Conservation (phyloP, 2,888 invertebrate genomes). For the Thecocarcelia acutangulata region DNA sequence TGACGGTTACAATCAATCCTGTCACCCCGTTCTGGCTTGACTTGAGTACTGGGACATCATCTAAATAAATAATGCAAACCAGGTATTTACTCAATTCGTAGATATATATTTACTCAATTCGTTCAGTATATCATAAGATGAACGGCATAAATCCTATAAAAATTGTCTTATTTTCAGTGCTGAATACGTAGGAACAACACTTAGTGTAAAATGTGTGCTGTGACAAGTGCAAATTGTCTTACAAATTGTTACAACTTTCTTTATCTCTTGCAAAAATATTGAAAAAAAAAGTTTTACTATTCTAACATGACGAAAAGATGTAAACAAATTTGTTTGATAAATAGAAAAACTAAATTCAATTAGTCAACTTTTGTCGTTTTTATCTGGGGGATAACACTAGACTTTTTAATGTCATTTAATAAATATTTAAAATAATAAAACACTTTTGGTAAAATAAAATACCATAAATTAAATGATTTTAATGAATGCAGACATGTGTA, state of each 20-base stretch:
- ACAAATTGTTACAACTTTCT: slow-evolving; percentile 32
- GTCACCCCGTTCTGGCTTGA: too few relatives aligned
- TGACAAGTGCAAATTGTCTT: slow-evolving; percentile 30
- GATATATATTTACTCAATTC: too few relatives aligned
- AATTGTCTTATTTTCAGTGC: too few relatives aligned
- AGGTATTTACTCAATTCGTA: too few relatives aligned
- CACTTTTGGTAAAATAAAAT: not conserved
- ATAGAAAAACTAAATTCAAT: slow-evolving; percentile 64
- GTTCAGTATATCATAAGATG: too few relatives aligned
- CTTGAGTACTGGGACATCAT: too few relatives aligned
- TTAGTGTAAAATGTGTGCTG: too few relatives aligned
- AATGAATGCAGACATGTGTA: not conserved
- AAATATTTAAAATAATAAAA: slow-evolving; percentile 2
- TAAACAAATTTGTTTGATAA: slow-evolving; percentile 60
- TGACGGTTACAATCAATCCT: too few relatives aligned
- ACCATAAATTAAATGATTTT: not conserved
- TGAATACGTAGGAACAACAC: not conserved
- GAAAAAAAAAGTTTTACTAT: not conserved
- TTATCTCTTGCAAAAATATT: not conserved
- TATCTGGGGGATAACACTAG: slow-evolving; percentile 53
- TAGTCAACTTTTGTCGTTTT: slow-evolving; percentile 60
- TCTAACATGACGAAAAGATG: slow-evolving; percentile 35
- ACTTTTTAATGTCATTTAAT: slow-evolving; percentile 4
- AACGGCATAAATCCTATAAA: too few relatives aligned
- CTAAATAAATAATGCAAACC: too few relatives aligned